Conservation (phyloP, 37 sponge, comb jelly and placozoan species). For the Halichondria panicea region DNA sequence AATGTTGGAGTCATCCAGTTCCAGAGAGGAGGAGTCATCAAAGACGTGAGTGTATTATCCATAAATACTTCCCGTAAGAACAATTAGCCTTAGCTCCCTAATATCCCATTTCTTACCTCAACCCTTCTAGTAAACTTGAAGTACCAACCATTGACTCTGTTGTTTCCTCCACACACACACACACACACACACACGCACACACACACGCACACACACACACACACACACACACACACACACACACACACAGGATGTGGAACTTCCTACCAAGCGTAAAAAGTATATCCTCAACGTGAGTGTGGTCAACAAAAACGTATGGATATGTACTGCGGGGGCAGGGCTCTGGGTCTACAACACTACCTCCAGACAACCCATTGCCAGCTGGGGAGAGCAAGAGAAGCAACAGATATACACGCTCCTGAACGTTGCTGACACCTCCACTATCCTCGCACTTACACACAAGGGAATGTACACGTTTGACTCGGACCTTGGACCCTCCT, state of each 20-base stretch:
- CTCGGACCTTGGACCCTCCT: background rate
- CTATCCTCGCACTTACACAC: conserved; percentile 33
- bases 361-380: background rate
- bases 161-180: background rate
- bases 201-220: background rate
- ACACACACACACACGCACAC: background rate
- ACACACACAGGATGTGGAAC: background rate
- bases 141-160: too few relatives aligned
- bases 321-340: conserved; percentile 33
- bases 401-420: conserved; percentile 17
- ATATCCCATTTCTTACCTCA: background rate
- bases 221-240: background rate
- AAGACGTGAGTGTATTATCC: conserved; percentile 1
- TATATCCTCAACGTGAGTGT: conserved; percentile 19
- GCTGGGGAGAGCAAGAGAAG: conserved; percentile 21
- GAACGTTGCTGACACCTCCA: background rate
- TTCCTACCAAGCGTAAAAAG: background rate
- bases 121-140: too few relatives aligned
- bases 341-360: conserved; percentile 16
- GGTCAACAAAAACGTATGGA: conserved; percentile 22
- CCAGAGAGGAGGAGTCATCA: conserved; percentile 6
- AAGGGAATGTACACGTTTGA: conserved; percentile 22
- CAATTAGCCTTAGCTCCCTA: background rate
- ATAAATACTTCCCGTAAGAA: background rate
- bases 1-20: conserved; percentile 42